Evolutionary conservation across 2,113 vertebrate species (phyloP).

Genomic region (Tinamus guttatus): DNA sequence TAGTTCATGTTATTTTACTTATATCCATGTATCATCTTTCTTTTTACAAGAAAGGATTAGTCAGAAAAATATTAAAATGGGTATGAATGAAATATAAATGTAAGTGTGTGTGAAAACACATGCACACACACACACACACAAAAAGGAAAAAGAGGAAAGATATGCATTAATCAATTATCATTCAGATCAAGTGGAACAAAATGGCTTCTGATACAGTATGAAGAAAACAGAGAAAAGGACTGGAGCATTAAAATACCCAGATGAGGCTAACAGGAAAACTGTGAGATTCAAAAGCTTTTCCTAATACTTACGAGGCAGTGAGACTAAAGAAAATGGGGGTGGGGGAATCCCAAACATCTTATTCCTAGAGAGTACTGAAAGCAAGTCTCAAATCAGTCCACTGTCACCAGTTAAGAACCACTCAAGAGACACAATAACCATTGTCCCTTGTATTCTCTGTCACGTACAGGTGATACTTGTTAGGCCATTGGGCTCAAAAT

Average conservation of each 20-base stretch:
- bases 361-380: not conserved
- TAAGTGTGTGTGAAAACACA: not conserved
- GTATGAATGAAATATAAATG: not conserved
- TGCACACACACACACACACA: not conserved
- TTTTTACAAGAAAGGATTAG: not conserved
- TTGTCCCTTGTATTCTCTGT: not conserved
- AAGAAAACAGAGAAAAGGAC: not conserved
- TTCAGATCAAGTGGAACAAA: not conserved
- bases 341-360: not conserved
- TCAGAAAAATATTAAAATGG: not conserved
- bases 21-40: not conserved
- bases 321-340: not conserved
- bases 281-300: not conserved
- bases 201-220: not conserved
- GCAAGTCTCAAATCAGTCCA: not conserved
- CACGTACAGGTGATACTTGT: not conserved
- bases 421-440: not conserved
- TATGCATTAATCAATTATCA: not conserved
- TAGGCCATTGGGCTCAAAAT: not conserved
- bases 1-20: not conserved
- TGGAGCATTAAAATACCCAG: not conserved
- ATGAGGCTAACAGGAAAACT: not conserved
- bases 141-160: not conserved
- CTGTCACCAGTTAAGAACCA: not conserved
- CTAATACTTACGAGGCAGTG: not conserved